These are phyloP conservation scores for Microcebus lehilahytsara DNA, from an alignment of 2,113 vertebrate species.

Conservation along the genomic window DNA sequence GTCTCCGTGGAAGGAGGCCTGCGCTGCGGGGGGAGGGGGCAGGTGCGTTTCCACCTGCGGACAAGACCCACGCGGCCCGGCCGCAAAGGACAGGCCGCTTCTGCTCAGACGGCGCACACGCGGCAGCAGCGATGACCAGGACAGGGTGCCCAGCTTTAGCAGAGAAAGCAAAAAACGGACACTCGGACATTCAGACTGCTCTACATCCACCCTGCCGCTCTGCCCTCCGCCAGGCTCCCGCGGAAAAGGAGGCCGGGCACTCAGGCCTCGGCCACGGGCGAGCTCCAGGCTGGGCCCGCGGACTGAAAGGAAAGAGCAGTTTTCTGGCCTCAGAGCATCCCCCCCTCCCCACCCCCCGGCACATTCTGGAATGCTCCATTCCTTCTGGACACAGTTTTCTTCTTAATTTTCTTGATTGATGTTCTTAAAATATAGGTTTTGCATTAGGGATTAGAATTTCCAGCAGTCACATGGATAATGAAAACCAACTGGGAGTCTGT, in stretches of 20 bases:
- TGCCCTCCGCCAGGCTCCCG: fast-evolving
- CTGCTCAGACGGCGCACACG: neutral
- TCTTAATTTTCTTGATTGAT: neutral
- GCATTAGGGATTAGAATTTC: constrained; percentile 20
- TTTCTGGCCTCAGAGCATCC: neutral
- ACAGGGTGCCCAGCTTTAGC: neutral
- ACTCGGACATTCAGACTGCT: neutral
- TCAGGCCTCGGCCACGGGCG: no score
- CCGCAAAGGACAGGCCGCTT: neutral
- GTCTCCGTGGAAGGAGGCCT: fast-evolving
- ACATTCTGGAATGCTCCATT: neutral
- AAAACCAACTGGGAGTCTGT: constrained; percentile 61
- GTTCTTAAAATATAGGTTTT: constrained; percentile 36
- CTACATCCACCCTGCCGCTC: neutral
- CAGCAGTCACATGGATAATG: constrained; percentile 29
- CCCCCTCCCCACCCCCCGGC: neutral
- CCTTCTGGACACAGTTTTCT: neutral
- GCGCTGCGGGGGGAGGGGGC: no score
- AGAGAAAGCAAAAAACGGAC: neutral
- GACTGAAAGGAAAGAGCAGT: neutral
- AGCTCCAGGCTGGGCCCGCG: neutral
- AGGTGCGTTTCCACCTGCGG: neutral
- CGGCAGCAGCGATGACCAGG: neutral
- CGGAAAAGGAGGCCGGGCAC: neutral
- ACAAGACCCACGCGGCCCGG: neutral